Conservation (phyloP, 2,888 invertebrate genomes). For the Margaritifera margaritifera region DNA sequence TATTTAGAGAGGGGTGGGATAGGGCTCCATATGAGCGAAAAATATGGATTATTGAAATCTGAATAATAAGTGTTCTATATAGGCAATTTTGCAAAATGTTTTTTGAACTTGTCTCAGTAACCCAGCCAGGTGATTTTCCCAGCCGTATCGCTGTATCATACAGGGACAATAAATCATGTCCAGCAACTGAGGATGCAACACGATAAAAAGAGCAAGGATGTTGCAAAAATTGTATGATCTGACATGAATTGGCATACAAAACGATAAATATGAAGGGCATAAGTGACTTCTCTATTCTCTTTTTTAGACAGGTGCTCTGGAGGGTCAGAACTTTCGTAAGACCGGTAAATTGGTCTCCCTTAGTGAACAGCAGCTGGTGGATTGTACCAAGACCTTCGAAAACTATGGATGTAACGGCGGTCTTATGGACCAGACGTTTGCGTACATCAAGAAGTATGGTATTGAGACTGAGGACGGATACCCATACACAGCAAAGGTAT, state of each 20-base stretch:
- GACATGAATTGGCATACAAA: background rate
- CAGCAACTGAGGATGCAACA: no score
- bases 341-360: slow-evolving; percentile 78
- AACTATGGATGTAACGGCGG: slow-evolving; percentile 75
- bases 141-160: no score
- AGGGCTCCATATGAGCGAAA: no score
- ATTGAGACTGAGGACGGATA: slow-evolving; percentile 76
- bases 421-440: slow-evolving; percentile 74
- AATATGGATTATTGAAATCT: no score
- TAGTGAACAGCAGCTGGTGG: slow-evolving; percentile 73
- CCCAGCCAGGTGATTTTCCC: no score
- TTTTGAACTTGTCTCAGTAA: no score
- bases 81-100: no score
- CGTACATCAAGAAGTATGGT: slow-evolving; percentile 71
- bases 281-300: background rate
- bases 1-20: no score
- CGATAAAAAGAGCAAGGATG: no score
- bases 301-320: slow-evolving; percentile 80
- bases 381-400: slow-evolving; percentile 72
- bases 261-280: no score
- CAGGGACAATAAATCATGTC: no score
- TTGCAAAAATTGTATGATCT: background rate
- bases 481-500: slow-evolving; percentile 66
- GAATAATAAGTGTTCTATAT: no score
- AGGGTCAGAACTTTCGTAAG: slow-evolving; percentile 71